Evolutionary conservation across 2,113 vertebrate genomes (phyloP).

Genomic region (Ranitomeya imitator): DNA sequence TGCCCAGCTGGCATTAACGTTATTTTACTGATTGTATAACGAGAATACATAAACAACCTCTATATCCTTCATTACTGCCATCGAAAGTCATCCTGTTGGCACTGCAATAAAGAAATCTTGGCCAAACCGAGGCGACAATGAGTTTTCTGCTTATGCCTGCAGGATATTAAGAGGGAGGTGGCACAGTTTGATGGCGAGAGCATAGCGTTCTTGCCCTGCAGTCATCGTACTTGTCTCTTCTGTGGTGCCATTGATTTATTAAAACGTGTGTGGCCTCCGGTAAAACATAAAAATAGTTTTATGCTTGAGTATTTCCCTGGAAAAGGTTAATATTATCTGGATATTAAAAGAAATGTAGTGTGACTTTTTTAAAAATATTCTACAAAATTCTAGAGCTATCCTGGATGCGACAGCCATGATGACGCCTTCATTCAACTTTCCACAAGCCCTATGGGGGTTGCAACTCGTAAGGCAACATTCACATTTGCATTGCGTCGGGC

Average conservation of each 20-base stretch:
- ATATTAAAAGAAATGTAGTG: too few species aligned
- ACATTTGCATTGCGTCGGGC: too few species aligned
- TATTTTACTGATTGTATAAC: slow-evolving; percentile 8
- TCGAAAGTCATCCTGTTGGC: slow-evolving; percentile 40
- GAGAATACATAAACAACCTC: slow-evolving; percentile 36
- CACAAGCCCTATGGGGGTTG: neutral
- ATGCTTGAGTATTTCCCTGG: neutral
- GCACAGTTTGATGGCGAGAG: slow-evolving; percentile 20
- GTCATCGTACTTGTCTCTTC: slow-evolving; percentile 17
- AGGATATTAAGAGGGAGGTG: slow-evolving; percentile 13
- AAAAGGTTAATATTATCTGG: too few species aligned
- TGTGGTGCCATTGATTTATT: neutral
- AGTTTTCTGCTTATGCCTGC: slow-evolving; percentile 23
- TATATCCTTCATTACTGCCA: slow-evolving; percentile 37
- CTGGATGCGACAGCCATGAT: neutral
- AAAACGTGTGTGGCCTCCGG: neutral
- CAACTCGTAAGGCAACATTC: too few species aligned
- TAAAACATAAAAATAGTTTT: neutral
- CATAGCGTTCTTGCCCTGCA: slow-evolving; percentile 26
- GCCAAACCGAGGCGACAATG: slow-evolving; percentile 25
- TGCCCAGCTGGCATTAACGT: neutral
- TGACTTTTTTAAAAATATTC: neutral
- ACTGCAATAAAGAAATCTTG: slow-evolving; percentile 7
- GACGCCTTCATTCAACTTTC: neutral
- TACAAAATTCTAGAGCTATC: neutral